Evolutionary conservation across 2,113 vertebrate genomes (phyloP).

Genomic region (Montifringilla adamsi): DNA sequence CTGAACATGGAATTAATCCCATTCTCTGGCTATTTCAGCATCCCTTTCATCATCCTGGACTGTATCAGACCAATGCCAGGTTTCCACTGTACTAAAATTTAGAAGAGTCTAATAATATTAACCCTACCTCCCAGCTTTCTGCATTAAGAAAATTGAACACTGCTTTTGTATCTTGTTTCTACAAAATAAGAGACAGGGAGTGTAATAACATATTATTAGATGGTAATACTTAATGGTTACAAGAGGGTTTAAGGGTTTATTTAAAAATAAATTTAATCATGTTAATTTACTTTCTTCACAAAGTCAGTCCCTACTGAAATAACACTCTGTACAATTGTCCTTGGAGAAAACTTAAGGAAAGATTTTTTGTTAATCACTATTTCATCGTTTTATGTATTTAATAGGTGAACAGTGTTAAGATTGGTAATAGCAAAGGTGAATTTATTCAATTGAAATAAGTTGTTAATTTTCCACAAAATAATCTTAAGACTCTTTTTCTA

Average conservation of each 20-base stretch:
- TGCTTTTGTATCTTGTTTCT: background rate
- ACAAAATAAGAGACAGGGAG: background rate
- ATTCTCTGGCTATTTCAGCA: conserved; percentile 43
- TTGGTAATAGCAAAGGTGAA: background rate
- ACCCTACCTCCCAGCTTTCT: background rate
- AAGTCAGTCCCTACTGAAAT: background rate
- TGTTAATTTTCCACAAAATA: background rate
- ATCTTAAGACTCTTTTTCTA: background rate
- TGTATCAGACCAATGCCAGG: conserved; percentile 7
- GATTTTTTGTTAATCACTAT: background rate
- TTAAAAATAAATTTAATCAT: background rate
- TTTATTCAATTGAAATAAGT: background rate
- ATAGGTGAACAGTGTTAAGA: background rate
- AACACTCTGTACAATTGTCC: background rate
- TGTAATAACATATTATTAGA: background rate
- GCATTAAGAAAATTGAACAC: background rate
- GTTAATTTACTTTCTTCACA: background rate
- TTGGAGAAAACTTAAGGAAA: background rate
- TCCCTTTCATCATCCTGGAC: conserved; percentile 12
- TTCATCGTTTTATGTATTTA: background rate
- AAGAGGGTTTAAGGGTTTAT: background rate
- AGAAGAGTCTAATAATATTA: conserved; percentile 3
- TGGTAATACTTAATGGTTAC: background rate
- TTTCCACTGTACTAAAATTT: conserved; percentile 22
- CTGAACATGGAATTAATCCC: conserved; percentile 31